Percentiles rank a stretch among this genome's conserved stretches.
Conservation (phyloP, 2,113 vertebrate species). For the Labrus mixtus region DNA sequence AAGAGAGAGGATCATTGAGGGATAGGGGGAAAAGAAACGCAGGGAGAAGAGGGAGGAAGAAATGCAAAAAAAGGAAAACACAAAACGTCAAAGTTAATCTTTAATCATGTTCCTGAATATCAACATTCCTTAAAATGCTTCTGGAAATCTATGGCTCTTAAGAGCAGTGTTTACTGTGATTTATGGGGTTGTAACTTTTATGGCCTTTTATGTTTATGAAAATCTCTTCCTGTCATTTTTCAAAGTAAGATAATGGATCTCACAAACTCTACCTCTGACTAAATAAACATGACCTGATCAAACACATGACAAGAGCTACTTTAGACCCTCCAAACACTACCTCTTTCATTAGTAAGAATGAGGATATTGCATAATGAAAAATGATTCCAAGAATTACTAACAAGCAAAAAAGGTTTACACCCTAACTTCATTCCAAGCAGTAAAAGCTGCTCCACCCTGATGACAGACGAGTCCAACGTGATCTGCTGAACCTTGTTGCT, state of each 20-base stretch:
- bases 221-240: too few relatives aligned
- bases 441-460: constrained; percentile 51
- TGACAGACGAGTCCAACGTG: constrained; percentile 38
- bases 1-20: background rate
- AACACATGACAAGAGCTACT: background rate
- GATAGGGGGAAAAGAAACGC: background rate
- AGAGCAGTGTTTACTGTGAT: too few relatives aligned
- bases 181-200: too few relatives aligned
- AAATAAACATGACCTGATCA: background rate
- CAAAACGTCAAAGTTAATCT: too few relatives aligned
- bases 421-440: constrained; percentile 55
- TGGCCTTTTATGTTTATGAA: too few relatives aligned
- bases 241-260: too few relatives aligned
- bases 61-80: too few relatives aligned
- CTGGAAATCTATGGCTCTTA: too few relatives aligned
- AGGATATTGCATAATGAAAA: constrained; percentile 4
- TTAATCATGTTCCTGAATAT: too few relatives aligned
- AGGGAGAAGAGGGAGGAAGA: too few relatives aligned
- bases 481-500: background rate
- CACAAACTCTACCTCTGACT: too few relatives aligned
- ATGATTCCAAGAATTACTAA: background rate
- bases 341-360: constrained; percentile 4
- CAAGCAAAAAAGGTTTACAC: background rate
- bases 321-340: background rate
- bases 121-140: too few relatives aligned